Conservation (phyloP, 2,888 invertebrate genomes). For the Subacronicta megacephala region DNA sequence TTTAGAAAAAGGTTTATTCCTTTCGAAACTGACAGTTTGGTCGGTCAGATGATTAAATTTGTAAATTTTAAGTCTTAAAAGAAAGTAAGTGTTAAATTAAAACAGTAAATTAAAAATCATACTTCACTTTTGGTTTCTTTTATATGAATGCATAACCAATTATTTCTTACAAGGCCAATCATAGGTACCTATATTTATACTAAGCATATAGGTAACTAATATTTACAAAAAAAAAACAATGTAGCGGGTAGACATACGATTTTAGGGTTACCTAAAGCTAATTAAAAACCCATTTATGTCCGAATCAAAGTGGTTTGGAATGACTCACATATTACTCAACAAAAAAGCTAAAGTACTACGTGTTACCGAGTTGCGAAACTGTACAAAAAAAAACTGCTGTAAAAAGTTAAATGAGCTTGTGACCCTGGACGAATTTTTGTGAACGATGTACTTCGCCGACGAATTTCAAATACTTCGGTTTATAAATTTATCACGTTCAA, state of each 20-base stretch:
- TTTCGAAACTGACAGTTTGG: too few relatives aligned
- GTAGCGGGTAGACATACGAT: not conserved
- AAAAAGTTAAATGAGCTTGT: constrained; percentile 68
- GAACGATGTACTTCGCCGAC: constrained; percentile 10
- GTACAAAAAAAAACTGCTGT: constrained; percentile 66
- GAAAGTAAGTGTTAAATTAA: too few relatives aligned
- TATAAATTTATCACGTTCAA: constrained; percentile 17
- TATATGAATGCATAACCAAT: too few relatives aligned
- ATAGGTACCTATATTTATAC: too few relatives aligned
- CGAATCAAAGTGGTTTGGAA: constrained; percentile 27
- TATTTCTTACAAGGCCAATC: not conserved
- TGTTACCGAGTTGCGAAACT: constrained; percentile 48
- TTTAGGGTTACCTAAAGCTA: constrained; percentile 19
- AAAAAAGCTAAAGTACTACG: constrained; percentile 51
- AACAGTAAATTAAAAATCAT: too few relatives aligned
- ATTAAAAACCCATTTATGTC: constrained; percentile 37
- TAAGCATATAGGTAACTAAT: too few relatives aligned
- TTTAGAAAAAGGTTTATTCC: not conserved
- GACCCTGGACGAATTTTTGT: constrained; percentile 57
- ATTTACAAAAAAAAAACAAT: too few relatives aligned
- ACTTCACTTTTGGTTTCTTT: too few relatives aligned
- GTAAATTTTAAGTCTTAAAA: too few relatives aligned
- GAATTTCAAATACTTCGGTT: constrained; percentile 18
- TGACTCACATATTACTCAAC: constrained; percentile 51
- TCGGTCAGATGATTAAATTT: too few relatives aligned